These are phyloP conservation scores for Cromileptes altivelis DNA, from an alignment of 2,113 vertebrate species.

Conservation along the genomic window DNA sequence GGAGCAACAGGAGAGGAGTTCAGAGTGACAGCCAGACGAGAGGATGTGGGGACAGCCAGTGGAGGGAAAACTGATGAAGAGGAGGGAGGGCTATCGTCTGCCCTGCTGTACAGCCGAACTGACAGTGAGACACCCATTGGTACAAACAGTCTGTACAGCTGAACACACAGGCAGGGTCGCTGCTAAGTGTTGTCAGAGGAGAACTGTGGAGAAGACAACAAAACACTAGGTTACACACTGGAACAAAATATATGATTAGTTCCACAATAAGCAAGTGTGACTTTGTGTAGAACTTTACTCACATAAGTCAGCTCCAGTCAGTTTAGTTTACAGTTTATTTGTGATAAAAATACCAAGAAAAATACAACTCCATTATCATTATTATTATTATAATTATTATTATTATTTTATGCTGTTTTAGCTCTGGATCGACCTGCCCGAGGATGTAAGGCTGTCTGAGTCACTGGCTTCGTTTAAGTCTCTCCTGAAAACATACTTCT, in stretches of 20 bases:
- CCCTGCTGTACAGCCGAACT: slow-evolving; percentile 50
- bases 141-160: slow-evolving; percentile 6
- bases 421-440: no score
- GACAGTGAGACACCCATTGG: slow-evolving; percentile 81
- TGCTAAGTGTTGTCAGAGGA: not conserved
- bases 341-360: not conserved
- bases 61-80: slow-evolving; percentile 51
- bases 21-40: slow-evolving; percentile 75
- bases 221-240: not conserved
- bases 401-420: no score
- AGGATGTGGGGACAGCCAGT: slow-evolving; percentile 64
- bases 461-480: no score
- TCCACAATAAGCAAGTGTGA: not conserved
- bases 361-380: no score
- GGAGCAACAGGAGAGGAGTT: slow-evolving; percentile 56
- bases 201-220: slow-evolving; percentile 36
- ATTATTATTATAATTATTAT: no score
- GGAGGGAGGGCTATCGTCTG: not conserved
- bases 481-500: no score
- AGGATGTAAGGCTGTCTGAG: no score
- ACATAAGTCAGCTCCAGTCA: not conserved
- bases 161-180: not conserved
- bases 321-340: not conserved
- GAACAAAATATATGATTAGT: not conserved
- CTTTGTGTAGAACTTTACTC: no score